Percentiles rank a stretch among this genome's conserved stretches.
Conservation (phyloP, 2,888 invertebrate genomes). For the Leptopilina syphax region DNA sequence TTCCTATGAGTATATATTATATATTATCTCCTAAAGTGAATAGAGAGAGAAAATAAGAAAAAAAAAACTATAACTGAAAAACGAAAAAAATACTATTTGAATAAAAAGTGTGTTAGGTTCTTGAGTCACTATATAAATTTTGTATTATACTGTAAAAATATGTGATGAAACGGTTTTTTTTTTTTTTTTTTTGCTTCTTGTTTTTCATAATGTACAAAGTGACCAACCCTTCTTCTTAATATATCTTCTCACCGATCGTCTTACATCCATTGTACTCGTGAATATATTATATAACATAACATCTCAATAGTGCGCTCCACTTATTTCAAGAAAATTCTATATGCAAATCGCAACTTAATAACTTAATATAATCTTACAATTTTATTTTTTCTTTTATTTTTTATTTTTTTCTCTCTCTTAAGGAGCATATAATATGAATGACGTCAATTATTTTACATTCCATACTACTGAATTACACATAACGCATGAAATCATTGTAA, state of each 20-base stretch:
- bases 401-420: background rate
- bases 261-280: background rate
- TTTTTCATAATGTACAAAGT: background rate
- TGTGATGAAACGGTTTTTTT: background rate
- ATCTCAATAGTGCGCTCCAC: background rate
- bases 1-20: background rate
- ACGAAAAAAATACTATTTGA: background rate
- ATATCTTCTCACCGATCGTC: background rate
- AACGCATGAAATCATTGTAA: too few relatives aligned
- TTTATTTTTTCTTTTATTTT: background rate
- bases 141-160: background rate
- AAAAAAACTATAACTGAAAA: background rate
- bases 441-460: too few relatives aligned
- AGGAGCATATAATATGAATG: background rate
- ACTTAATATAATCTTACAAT: background rate
- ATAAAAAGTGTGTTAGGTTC: too few relatives aligned
- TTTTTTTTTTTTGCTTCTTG: too few relatives aligned
- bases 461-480: too few relatives aligned
- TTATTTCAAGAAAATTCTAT: constrained; percentile 5
- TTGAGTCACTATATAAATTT: too few relatives aligned
- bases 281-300: background rate
- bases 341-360: constrained; percentile 8
- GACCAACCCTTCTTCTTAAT: background rate
- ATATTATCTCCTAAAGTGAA: background rate
- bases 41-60: background rate